Evolutionary conservation across 2,888 invertebrate species (phyloP), one percentile per base, ranked within the genome.

Genomic region (Agapostemon virescens): DNA sequence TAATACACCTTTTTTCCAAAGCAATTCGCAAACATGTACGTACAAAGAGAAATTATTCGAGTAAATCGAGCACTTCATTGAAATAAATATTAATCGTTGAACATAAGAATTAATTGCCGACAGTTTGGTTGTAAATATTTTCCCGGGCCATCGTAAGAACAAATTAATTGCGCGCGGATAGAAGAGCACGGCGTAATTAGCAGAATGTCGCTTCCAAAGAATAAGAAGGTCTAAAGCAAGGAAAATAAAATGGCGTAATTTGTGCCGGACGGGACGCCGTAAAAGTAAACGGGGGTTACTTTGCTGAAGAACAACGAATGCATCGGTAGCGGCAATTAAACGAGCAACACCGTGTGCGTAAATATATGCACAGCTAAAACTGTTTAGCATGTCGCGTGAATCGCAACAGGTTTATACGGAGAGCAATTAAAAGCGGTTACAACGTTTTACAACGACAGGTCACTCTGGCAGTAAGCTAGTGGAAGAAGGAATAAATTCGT

Each of bases 311-410:
- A 49, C 42, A 81, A 76, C 82, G 66, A 70, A 72, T 81, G 67
- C 66, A 69, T 66, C 81, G 76, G 69, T 40, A 49, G 15, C 49
- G 63, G 52, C 52, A 82, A 81, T 81, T 81, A 81, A 81, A 76
- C 42, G 33, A 63, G 58, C 45, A 45, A 13, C 64, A 15, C 33
- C 40, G 52, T 63, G 55, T 30, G 33, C 26, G 42, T 42, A 72
- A 72, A 81, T 72, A 52, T 66, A 81, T 58, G 61, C 38, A 30
- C 26, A 61, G 61, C 66, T 67, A 61, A 40, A 63, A 36, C 69
- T 69, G 73, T 81, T 82, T 77, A 82, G 45, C 63, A 58, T 68
- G 68, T 77, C 68, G 77, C 71, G 55, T 67, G 61, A 55, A 69
- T 81, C 66, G 72, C 81, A 63, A 69, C 69, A 73, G 69, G 69